phyloP scores from a whole-genome alignment of 2,113 vertebrate species.

The Orthonyx spaldingii region DNA sequence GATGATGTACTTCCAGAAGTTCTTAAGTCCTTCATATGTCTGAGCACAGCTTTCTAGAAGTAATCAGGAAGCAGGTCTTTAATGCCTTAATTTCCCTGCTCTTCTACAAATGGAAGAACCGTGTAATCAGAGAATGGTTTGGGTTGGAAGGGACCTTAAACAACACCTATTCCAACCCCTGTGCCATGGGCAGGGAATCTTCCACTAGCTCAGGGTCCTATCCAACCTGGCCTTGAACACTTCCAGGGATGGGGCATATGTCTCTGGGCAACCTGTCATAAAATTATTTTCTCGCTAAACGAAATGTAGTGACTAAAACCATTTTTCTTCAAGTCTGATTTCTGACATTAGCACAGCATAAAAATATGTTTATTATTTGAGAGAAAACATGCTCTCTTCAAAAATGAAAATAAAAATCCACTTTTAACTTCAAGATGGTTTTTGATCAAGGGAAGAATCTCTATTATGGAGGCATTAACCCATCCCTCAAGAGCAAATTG shows the following conservation, averaged over 20 bases:
- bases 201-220: neutral
- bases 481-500: neutral
- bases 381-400: neutral
- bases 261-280: neutral
- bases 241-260: too few relatives aligned
- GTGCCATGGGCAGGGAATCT: neutral
- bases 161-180: neutral
- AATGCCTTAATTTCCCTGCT: neutral
- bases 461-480: neutral
- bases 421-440: neutral
- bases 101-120: neutral
- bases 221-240: too few relatives aligned
- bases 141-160: neutral
- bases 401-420: neutral
- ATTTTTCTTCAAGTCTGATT: neutral
- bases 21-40: neutral
- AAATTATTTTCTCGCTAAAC: neutral
- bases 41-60: neutral
- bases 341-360: neutral
- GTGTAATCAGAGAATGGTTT: neutral
- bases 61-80: neutral
- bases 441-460: neutral
- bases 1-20: neutral
- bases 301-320: neutral
- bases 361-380: neutral